Conservation (phyloP, 2,113 vertebrate species). For the Esox niger region DNA sequence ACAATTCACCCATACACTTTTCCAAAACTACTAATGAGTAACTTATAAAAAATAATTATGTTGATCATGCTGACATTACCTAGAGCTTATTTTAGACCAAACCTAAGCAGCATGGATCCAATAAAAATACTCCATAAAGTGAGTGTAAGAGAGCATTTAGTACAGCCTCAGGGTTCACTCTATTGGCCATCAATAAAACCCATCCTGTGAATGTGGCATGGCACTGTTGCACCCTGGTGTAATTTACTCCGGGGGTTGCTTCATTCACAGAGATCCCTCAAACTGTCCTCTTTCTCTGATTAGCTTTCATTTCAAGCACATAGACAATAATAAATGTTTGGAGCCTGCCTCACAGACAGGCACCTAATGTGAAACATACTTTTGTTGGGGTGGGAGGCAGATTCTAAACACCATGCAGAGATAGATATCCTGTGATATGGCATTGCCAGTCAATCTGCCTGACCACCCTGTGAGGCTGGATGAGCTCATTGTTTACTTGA, state of each 20-base stretch:
- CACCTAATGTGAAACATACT: constrained; percentile 15
- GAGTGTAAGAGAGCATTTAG: not conserved
- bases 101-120: constrained; percentile 48
- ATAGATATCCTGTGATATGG: constrained; percentile 11
- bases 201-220: too few relatives aligned
- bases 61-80: constrained; percentile 64
- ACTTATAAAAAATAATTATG: constrained; percentile 60
- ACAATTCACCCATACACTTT: constrained; percentile 65
- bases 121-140: constrained; percentile 29
- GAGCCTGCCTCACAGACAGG: constrained; percentile 6
- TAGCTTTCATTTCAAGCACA: constrained; percentile 16
- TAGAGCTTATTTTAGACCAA: constrained; percentile 55
- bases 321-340: constrained; percentile 1
- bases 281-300: not conserved
- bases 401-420: not conserved
- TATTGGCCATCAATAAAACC: too few relatives aligned
- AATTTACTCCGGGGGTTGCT: not conserved
- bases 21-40: constrained; percentile 68
- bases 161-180: not conserved
- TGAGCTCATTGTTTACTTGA: constrained; percentile 31
- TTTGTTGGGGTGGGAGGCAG: constrained; percentile 5
- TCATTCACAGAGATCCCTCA: not conserved
- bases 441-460: constrained; percentile 15
- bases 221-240: not conserved
- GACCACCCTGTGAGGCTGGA: constrained; percentile 28